Conservation (phyloP, 2,888 invertebrate species). For the Athripsodes cinereus region DNA sequence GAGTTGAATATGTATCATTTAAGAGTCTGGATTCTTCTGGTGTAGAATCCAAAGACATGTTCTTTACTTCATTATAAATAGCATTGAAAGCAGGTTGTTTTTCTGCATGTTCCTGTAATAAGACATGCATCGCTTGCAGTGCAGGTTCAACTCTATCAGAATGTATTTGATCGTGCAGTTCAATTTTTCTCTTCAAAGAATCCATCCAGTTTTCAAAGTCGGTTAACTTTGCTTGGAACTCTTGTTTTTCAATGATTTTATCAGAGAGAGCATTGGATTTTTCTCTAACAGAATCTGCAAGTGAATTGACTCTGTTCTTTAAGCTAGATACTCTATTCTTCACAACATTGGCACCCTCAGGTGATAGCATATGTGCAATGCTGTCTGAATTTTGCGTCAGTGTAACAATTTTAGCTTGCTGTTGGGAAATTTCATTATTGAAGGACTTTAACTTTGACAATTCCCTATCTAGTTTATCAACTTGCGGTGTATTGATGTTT, state of each 20-base stretch:
- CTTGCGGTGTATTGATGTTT: slow-evolving; percentile 62
- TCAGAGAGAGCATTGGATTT: slow-evolving; percentile 78
- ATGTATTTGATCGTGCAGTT: slow-evolving; percentile 73
- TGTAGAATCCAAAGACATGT: slow-evolving; percentile 62
- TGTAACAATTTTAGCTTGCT: slow-evolving; percentile 75
- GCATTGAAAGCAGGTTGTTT: slow-evolving; percentile 71
- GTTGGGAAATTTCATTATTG: slow-evolving; percentile 79
- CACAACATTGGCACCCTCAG: slow-evolving; percentile 67
- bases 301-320: slow-evolving; percentile 64
- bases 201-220: slow-evolving; percentile 79
- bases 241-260: slow-evolving; percentile 73
- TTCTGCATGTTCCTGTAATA: slow-evolving; percentile 80
- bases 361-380: slow-evolving; percentile 68
- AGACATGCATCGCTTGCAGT: slow-evolving; percentile 70
- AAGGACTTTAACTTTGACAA: slow-evolving; percentile 70
- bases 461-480: slow-evolving; percentile 71
- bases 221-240: slow-evolving; percentile 71
- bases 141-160: slow-evolving; percentile 75
- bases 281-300: slow-evolving; percentile 69
- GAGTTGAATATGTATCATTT: slow-evolving; percentile 67
- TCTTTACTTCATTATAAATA: slow-evolving; percentile 79
- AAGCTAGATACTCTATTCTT: slow-evolving; percentile 69
- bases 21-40: slow-evolving; percentile 68
- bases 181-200: slow-evolving; percentile 62
- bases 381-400: slow-evolving; percentile 75